phyloP scores from a whole-genome alignment of 2,797 vertebrate species.

The Carcharodon carcharias region DNA sequence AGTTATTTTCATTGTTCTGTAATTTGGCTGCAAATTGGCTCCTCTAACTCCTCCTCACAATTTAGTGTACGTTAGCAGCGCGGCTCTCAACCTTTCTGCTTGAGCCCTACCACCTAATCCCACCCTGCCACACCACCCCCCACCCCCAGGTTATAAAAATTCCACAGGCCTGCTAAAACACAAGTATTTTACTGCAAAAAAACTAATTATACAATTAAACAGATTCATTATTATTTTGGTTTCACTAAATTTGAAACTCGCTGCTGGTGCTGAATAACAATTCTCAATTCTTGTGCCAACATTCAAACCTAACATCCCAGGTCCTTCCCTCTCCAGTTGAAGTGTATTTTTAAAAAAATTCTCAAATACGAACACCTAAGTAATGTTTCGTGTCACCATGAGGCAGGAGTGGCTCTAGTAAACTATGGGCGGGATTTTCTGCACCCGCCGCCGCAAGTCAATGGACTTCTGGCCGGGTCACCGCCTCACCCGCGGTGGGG shows the following conservation, averaged over 20 bases:
- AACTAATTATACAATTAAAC: no score
- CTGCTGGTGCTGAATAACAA: no score
- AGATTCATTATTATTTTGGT: no score
- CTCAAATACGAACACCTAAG: not conserved
- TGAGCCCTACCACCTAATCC: not conserved
- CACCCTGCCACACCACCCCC: no score
- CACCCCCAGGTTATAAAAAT: no score
- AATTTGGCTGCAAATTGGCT: not conserved
- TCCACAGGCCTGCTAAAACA: no score
- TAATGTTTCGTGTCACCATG: not conserved
- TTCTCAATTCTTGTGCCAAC: no score
- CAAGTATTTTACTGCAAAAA: no score
- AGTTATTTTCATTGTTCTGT: not conserved
- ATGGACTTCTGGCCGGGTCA: no score
- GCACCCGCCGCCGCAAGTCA: no score
- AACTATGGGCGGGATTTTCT: not conserved
- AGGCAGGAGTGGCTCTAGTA: not conserved
- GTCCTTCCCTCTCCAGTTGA: not conserved
- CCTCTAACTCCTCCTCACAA: not conserved
- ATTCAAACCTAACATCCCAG: not conserved
- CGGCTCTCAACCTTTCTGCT: not conserved
- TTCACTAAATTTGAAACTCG: no score
- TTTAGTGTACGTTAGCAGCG: not conserved
- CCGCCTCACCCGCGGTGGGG: no score
- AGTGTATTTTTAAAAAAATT: not conserved